These are phyloP conservation scores for Rhabdomys dilectus DNA, from an alignment of 2,113 vertebrate species.

Conservation along the genomic window DNA sequence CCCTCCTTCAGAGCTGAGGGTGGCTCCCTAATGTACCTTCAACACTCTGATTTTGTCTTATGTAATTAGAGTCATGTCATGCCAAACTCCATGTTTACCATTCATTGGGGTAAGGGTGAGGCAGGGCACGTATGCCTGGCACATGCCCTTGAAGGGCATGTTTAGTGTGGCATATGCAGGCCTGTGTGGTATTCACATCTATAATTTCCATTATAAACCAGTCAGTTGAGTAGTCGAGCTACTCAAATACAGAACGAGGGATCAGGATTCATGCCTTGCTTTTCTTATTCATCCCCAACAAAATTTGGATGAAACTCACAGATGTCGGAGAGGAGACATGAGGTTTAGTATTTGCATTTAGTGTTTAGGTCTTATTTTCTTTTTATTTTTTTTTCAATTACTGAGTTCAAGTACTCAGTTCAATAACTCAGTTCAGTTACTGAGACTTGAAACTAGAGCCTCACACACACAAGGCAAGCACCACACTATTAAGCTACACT, in stretches of 20 bases:
- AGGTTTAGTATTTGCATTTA: neutral
- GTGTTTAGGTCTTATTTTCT: neutral
- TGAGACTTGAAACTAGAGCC: neutral
- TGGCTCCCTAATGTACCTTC: neutral
- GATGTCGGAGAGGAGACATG: neutral
- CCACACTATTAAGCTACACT: neutral
- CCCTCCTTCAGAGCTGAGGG: neutral
- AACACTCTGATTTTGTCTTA: conserved; percentile 4
- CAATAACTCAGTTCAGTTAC: neutral
- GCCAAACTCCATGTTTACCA: neutral
- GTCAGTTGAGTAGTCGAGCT: neutral
- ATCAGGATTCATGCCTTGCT: neutral
- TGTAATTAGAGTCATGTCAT: conserved; percentile 11
- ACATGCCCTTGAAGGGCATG: neutral
- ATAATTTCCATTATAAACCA: neutral
- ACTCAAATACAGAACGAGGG: neutral
- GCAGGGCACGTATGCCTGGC: neutral
- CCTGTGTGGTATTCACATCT: conserved; percentile 16
- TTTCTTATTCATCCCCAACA: neutral
- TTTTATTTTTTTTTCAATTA: neutral
- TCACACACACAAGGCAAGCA: neutral
- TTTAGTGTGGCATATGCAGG: neutral
- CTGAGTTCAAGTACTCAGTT: too few relatives aligned
- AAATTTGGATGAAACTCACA: neutral
- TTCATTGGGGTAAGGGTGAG: neutral